phyloP scores from a whole-genome alignment of 2,113 vertebrate genomes.

The Lepus timidus region DNA sequence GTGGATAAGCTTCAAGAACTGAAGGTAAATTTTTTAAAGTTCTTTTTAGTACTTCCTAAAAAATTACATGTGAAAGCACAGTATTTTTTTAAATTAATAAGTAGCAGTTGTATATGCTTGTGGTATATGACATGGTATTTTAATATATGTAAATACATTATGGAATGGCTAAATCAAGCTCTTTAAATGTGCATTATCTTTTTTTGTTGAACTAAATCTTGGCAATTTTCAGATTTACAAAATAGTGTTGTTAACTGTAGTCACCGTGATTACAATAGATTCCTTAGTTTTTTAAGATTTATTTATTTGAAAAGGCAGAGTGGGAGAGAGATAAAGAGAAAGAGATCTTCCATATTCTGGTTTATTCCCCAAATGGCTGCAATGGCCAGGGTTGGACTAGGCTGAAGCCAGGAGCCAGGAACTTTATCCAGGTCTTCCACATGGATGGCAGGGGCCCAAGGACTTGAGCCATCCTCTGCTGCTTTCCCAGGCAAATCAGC shows the following conservation, averaged over 20 bases:
- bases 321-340: too few relatives aligned
- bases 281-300: too few relatives aligned
- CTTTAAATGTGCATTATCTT: background rate
- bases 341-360: too few relatives aligned
- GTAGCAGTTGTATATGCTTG: background rate
- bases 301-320: too few relatives aligned
- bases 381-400: too few relatives aligned
- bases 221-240: background rate
- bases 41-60: background rate
- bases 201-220: background rate
- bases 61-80: background rate
- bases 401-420: too few relatives aligned
- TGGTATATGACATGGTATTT: background rate
- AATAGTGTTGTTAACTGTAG: background rate
- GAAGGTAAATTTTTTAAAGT: slow-evolving; percentile 87
- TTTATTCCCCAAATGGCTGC: too few relatives aligned
- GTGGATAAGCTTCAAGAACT: slow-evolving; percentile 95
- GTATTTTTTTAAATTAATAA: background rate
- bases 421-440: too few relatives aligned
- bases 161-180: background rate
- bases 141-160: background rate
- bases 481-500: too few relatives aligned
- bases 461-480: too few relatives aligned
- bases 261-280: background rate
- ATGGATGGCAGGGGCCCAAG: too few relatives aligned